Base-by-base conservation (phyloP, 2,797 vertebrate species). In the Bovichtus variegatus region DNA sequence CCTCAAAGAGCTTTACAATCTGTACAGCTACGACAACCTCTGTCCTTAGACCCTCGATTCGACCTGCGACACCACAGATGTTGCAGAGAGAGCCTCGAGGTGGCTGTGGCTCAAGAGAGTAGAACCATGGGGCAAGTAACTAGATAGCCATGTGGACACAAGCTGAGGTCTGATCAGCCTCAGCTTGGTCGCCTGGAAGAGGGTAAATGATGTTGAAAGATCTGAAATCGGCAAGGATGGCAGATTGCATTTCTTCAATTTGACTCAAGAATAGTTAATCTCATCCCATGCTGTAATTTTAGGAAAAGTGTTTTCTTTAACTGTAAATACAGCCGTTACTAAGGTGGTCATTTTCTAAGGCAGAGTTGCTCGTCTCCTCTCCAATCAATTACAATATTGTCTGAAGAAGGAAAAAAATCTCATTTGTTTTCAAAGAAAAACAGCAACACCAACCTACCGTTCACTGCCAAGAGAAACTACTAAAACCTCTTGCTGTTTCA, bases 401-500 rank as follows among this genome's bases (percentile, higher is more conserved):
- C 47, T 74, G 38, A 51, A 31, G 31, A 31, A 50, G n/a, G n/a
- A n/a, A 31, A 77, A 78, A 80, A 80, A 63, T 57, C 23, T 27
- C 46, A 73, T 63, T 74, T 78, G 61, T 59, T 76, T 84, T 78
- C 27, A 41, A 62, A 71, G 73, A 73, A 65, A 78, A 84, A 71
- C 21, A 77, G 72, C 59, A 78, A 69, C 71, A 80, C n/a, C 31
- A 58, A 43, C 13, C 34, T 68, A 25, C 16, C 3, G 53, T 23
- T 64, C 38, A 40, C 69, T 87, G 83, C 86, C 84, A 89, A 84
- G 65, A 81, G 11, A 77, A 78, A 78, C 46, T 36, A 65, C 71
- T 57, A 74, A 89, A 90, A 80, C 36, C 55, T 46, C 47, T 76
- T 18, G 12, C 64, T 65, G 76, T 81, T 74, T 79, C 50, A 46